Evolutionary conservation across 2,113 vertebrate species (phyloP), one percentile per base, ranked within the genome.

Genomic region (Catagonus wagneri): DNA sequence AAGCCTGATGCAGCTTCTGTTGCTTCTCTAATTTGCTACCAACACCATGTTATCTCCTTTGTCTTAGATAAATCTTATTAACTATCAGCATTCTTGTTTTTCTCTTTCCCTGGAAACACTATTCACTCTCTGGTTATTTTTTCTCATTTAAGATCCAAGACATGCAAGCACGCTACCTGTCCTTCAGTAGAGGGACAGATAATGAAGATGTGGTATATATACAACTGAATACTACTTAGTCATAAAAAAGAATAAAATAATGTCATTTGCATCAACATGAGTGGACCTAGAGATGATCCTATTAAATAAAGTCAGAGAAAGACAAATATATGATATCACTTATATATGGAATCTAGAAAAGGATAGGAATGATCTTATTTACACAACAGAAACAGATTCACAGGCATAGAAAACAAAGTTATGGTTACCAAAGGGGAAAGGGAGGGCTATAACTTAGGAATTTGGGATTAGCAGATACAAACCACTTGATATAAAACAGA

Each of bases 101-200:
- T 87, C 91, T 27, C 29, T 9, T 88, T 80, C 50, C 12, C 17
- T 34, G 13, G 16, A 23, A 65, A 56, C 20, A n/a, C 25, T 36
- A 19, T 4, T 75, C 0, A 7, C 16, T 61, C 16, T 7, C 0
- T n/a, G 16, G 6, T 52, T 15, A 8, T 32, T 13, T 79, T n/a
- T 15, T 34, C 23, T 27, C 25, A 12, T 79, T 58, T 78, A 56
- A 56, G n/a, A 13, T 1, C 6, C 12, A 78, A 56, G 19, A 23
- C 52, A 14, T 22, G 9, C 17, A 54, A 78, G n/a, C 75, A n/a
- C 20, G 29, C 32, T 22, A n/a, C n/a, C 8, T 56, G 75, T 56
- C 32, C 75, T 56, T 15, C 14, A 22, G 23, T 1, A 6, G 12
- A 78, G n/a, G 52, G 56, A 78, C 7, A 11, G 29, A 56, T 23